Conservation (phyloP, 2,888 invertebrate genomes). For the Tiphia femorata region DNA sequence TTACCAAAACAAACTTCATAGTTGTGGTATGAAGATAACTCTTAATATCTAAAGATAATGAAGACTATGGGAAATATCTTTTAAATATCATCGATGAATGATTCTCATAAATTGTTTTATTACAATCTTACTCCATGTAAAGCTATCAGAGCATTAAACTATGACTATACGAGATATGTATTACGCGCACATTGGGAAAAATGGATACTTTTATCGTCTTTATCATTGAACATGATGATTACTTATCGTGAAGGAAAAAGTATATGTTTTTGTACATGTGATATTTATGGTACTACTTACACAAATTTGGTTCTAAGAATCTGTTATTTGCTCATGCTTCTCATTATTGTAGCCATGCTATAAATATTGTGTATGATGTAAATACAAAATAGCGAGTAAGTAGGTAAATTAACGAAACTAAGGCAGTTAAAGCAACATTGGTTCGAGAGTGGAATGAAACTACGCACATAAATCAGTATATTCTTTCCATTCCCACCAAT, state of each 20-base stretch:
- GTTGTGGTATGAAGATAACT: too few species aligned
- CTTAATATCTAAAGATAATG: too few species aligned
- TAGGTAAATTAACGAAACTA: not conserved
- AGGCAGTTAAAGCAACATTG: not conserved
- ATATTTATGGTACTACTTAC: constrained; percentile 29
- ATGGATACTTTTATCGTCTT: too few species aligned
- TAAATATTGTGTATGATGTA: constrained; percentile 31
- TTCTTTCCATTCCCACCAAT: not conserved
- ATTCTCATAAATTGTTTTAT: too few species aligned
- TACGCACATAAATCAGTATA: not conserved
- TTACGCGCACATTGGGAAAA: too few species aligned
- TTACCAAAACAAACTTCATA: not conserved
- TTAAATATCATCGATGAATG: too few species aligned
- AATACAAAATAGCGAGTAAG: constrained; percentile 11
- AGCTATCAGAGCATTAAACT: too few species aligned
- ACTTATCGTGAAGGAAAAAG: too few species aligned
- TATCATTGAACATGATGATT: too few species aligned
- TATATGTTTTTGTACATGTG: constrained; percentile 29
- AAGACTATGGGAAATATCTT: too few species aligned
- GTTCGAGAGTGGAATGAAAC: not conserved
- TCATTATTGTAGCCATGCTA: constrained; percentile 20
- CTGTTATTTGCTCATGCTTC: constrained; percentile 36
- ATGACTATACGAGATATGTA: too few species aligned
- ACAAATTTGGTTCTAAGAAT: constrained; percentile 32
- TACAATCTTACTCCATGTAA: too few species aligned